Evolutionary conservation across 2,113 vertebrate genomes (phyloP), one percentile per base, ranked within the genome.

Genomic region (Antechinus flavipes): DNA sequence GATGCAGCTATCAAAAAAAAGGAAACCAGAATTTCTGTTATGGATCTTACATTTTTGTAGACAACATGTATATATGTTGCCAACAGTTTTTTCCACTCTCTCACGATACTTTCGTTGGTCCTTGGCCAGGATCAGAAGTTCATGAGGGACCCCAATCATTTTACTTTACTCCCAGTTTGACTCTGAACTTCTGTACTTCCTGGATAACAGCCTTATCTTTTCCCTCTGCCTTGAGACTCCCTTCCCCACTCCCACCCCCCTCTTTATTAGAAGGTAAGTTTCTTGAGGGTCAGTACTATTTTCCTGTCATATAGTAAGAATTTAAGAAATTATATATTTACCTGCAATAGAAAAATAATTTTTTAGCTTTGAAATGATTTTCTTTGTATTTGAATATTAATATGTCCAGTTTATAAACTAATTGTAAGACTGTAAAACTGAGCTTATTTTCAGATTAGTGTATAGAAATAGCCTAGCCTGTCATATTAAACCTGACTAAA

Each of bases 371-470:
- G 46, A 49, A 35, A 46, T 58, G 27, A 6, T 54, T 2, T 50
- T 0, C 0, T n/a, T 90, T 50, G 0, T 23, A 19, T 2, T 26
- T 42, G 10, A 2, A 1, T 11, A 1, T 91, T 14, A 53, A 27
- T 61, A 8, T 7, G 3, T 14, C 10, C 42, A 23, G 0, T 23
- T 1, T 27, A 90, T 46, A 52, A 27, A 11, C 1, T 42, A 23
- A 42, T 42, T 42, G 42, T 84, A 2, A 84, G 42, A 84, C n/a
- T 84, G 19, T 23, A 84, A 42, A 35, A n/a, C 6, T n/a, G 61
- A 76, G 14, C 61, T 76, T n/a, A 76, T 76, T 76, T 76, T 76
- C 30, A n/a, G 35, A 42, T 6, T 84, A 23, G n/a, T 42, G 4
- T 35, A 42, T 42, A 42, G 68, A 42, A 22, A 84, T 42, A 84